Evolutionary conservation across 1,140 invertebrate species (phyloP).

Genomic region (Nixonia krombeini): DNA sequence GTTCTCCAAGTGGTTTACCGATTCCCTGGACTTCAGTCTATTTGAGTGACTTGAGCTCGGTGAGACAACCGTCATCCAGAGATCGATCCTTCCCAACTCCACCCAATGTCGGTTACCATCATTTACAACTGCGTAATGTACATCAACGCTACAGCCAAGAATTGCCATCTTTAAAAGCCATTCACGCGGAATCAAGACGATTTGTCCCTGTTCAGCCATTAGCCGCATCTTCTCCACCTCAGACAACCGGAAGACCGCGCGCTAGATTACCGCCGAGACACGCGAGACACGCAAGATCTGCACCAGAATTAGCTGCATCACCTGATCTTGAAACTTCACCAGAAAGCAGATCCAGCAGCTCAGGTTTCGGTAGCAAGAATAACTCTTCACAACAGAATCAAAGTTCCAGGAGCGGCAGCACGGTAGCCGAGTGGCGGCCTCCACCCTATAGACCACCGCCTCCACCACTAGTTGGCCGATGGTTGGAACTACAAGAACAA

Average conservation of each 20-base stretch:
- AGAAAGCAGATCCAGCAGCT: slow-evolving; percentile 88
- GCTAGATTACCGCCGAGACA: slow-evolving; percentile 76
- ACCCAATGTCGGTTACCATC: slow-evolving; percentile 74
- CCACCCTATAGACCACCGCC: slow-evolving; percentile 81
- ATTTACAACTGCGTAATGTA: slow-evolving; percentile 74
- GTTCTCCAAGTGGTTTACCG: slow-evolving; percentile 68
- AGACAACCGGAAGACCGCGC: slow-evolving; percentile 66
- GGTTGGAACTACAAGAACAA: slow-evolving; percentile 74
- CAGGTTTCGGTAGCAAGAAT: slow-evolving; percentile 92
- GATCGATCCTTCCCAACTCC: slow-evolving; percentile 84
- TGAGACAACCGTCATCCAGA: slow-evolving; percentile 82
- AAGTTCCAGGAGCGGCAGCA: slow-evolving; percentile 79
- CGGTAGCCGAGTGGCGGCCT: slow-evolving; percentile 81
- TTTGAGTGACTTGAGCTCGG: slow-evolving; percentile 88
- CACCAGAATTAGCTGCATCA: slow-evolving; percentile 76
- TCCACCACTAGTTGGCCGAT: slow-evolving; percentile 75
- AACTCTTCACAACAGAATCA: slow-evolving; percentile 88
- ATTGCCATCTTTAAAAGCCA: slow-evolving; percentile 79
- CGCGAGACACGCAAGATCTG: slow-evolving; percentile 76
- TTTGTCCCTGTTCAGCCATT: slow-evolving; percentile 76
- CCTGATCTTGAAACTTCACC: slow-evolving; percentile 82
- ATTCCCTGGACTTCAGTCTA: slow-evolving; percentile 79
- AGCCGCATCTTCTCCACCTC: slow-evolving; percentile 70
- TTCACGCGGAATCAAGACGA: slow-evolving; percentile 77
- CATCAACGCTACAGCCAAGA: slow-evolving; percentile 82